Percentiles rank a stretch among this genome's conserved stretches.
Evolutionary conservation across 2,888 invertebrate species (phyloP).

Genomic region (Napeogenes inachia): DNA sequence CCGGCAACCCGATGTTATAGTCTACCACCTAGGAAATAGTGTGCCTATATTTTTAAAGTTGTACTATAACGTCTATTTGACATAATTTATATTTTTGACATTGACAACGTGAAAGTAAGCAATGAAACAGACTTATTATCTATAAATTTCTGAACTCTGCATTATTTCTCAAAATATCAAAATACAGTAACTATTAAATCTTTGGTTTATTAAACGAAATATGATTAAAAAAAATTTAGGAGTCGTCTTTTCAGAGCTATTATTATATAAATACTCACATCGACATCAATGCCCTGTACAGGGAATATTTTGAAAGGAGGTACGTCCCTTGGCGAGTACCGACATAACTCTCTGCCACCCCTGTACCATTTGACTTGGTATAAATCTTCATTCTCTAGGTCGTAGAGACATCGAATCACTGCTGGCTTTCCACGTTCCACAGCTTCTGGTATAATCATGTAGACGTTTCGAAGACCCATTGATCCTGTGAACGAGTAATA

Average conservation of each 20-base stretch:
- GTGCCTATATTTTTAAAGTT: too few species aligned
- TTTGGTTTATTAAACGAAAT: too few species aligned
- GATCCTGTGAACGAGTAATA: conserved; percentile 42
- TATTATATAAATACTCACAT: conserved; percentile 60
- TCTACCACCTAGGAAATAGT: too few species aligned
- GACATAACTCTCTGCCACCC: conserved; percentile 80
- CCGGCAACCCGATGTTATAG: too few species aligned
- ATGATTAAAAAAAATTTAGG: too few species aligned
- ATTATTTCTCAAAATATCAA: too few species aligned
- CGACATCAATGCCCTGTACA: conserved; percentile 79
- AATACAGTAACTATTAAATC: too few species aligned
- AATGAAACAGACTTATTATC: too few species aligned
- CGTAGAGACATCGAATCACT: conserved; percentile 79
- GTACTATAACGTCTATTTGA: too few species aligned
- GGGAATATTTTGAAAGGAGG: conserved; percentile 81
- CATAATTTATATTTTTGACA: too few species aligned
- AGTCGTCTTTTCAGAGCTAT: background rate
- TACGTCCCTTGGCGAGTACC: conserved; percentile 79
- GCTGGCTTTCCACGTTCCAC: conserved; percentile 80
- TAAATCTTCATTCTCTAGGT: conserved; percentile 80
- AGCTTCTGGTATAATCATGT: conserved; percentile 81
- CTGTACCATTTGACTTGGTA: conserved; percentile 85
- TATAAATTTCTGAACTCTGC: too few species aligned
- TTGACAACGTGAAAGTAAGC: too few species aligned
- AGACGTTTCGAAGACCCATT: conserved; percentile 78